Evolutionary conservation across 2,797 vertebrate species (phyloP).

Genomic region (Cossypha heuglini): DNA sequence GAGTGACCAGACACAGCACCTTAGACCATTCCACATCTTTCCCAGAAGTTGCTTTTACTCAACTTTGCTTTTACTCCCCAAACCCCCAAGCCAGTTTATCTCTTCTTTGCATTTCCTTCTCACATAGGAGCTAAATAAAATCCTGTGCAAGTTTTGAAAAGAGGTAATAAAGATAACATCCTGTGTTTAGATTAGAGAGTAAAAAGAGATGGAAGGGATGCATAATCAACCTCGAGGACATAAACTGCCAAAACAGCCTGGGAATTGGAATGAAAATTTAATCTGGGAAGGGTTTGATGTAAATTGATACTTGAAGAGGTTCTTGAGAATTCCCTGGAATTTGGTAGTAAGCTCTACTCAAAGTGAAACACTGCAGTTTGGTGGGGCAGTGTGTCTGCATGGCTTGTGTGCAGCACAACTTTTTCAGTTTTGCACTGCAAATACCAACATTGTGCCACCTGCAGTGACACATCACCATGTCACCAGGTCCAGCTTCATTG

Average conservation of each 20-base stretch:
- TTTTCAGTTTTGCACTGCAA: background rate
- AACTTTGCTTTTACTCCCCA: background rate
- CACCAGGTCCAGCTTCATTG: background rate
- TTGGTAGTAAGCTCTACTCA: background rate
- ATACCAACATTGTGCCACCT: rapidly evolving
- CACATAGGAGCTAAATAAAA: background rate
- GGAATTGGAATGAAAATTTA: background rate
- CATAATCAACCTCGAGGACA: background rate
- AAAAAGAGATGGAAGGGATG: background rate
- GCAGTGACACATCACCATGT: background rate
- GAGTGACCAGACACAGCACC: background rate
- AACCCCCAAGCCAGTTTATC: background rate
- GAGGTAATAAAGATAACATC: background rate
- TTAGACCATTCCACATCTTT: background rate
- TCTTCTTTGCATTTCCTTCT: background rate
- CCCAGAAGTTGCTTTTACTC: background rate
- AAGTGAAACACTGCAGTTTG: background rate
- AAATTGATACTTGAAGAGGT: background rate
- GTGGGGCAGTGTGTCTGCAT: rapidly evolving
- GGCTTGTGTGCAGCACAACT: background rate
- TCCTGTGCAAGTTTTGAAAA: background rate
- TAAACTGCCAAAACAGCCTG: background rate
- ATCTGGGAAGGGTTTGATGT: background rate
- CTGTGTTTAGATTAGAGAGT: background rate
- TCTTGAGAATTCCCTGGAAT: background rate